phyloP scores from a whole-genome alignment of 2,888 invertebrate species.

The Micropterix aruncella region DNA sequence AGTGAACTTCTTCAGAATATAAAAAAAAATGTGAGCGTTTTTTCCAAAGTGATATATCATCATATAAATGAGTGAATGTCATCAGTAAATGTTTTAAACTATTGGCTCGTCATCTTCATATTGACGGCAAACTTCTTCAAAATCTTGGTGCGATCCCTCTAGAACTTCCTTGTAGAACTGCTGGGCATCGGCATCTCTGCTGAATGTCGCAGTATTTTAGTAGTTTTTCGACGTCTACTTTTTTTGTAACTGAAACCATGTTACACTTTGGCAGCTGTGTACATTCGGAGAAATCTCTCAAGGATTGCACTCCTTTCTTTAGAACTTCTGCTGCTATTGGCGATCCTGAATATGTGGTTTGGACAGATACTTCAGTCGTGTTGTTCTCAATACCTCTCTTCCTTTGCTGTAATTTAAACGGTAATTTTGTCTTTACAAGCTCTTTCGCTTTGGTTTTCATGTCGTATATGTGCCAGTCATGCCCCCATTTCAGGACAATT shows the following conservation, averaged over 20 bases:
- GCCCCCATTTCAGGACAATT: too few relatives aligned
- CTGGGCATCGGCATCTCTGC: constrained; percentile 1
- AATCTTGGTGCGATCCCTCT: constrained; percentile 1
- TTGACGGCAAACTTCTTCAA: constrained; percentile 1
- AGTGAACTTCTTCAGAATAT: not conserved
- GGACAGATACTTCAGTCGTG: too few relatives aligned
- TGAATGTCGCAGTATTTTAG: constrained; percentile 1
- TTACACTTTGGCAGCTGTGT: not conserved
- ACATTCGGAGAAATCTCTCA: too few relatives aligned
- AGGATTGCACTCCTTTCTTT: too few relatives aligned
- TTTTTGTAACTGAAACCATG: not conserved
- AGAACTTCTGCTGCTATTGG: too few relatives aligned
- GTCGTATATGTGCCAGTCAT: too few relatives aligned
- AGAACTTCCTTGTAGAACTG: constrained; percentile 1
- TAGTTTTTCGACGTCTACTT: constrained; percentile 1
- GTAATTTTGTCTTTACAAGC: too few relatives aligned
- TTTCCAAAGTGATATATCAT: constrained; percentile 1
- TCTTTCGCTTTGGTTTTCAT: too few relatives aligned
- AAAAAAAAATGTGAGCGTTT: constrained; percentile 1
- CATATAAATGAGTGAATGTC: constrained; percentile 1
- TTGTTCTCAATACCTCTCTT: too few relatives aligned
- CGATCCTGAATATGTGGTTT: too few relatives aligned
- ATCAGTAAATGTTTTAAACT: not conserved
- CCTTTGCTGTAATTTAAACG: too few relatives aligned
- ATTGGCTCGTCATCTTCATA: constrained; percentile 1